Conservation (phyloP, 1,140 invertebrate genomes). For the Galendromus occidentalis region DNA sequence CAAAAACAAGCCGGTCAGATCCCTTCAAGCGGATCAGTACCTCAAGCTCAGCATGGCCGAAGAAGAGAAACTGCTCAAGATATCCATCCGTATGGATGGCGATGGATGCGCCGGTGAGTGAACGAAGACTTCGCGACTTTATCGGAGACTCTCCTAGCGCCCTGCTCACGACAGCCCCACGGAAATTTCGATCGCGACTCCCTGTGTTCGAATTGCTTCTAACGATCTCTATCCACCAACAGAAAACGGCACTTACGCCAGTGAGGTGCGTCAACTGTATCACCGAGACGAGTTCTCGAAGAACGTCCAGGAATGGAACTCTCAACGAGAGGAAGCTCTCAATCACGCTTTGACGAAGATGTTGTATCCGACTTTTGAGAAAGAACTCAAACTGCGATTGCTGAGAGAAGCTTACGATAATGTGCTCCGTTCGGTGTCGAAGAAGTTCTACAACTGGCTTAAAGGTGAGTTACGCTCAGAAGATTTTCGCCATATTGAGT, state of each 20-base stretch:
- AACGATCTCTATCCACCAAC: no score
- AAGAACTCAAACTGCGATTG: slow-evolving; percentile 61
- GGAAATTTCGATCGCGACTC: no score
- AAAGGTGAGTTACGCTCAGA: neutral
- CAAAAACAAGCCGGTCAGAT: slow-evolving; percentile 77
- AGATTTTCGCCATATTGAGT: neutral
- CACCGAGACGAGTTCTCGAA: slow-evolving; percentile 87
- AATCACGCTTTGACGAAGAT: slow-evolving; percentile 67
- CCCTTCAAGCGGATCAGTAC: slow-evolving; percentile 73
- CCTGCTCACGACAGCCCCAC: no score
- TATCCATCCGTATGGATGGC: slow-evolving; percentile 27
- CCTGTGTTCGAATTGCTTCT: no score
- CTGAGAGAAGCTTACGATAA: slow-evolving; percentile 70
- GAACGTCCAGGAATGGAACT: slow-evolving; percentile 90
- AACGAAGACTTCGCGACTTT: no score
- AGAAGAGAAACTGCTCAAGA: slow-evolving; percentile 18
- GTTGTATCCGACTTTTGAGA: slow-evolving; percentile 66
- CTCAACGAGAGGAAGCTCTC: slow-evolving; percentile 60
- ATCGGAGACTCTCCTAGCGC: no score
- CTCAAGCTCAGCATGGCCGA: slow-evolving; percentile 45
- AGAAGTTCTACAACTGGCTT: slow-evolving; percentile 6
- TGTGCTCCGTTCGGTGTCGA: slow-evolving; percentile 40
- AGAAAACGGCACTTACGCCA: slow-evolving; percentile 44
- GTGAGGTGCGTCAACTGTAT: slow-evolving; percentile 77
- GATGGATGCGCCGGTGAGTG: slow-evolving; percentile 16